Evolutionary conservation across 2,797 vertebrate species (phyloP).

Genomic region (Naso thynnoides): DNA sequence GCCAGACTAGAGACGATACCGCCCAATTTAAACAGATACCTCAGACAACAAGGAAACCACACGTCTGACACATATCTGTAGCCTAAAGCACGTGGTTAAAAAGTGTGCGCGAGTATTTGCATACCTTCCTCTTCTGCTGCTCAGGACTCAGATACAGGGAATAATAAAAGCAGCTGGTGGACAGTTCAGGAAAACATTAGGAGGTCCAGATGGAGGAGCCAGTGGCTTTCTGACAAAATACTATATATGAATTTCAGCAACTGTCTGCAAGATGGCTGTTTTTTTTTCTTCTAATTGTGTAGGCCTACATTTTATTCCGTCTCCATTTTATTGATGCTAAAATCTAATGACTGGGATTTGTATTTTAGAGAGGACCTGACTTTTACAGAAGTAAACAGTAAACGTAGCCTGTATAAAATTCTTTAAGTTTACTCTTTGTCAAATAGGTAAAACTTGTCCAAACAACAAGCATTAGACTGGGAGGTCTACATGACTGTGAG

Average conservation of each 20-base stretch:
- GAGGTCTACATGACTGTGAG: too few relatives aligned
- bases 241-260: neutral
- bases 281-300: too few relatives aligned
- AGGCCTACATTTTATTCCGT: neutral
- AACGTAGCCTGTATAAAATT: too few relatives aligned
- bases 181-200: slow-evolving; percentile 3
- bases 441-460: too few relatives aligned
- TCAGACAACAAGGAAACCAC: slow-evolving; percentile 64
- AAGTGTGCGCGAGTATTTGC: slow-evolving; percentile 37
- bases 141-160: slow-evolving; percentile 18
- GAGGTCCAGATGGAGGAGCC: neutral
- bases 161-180: slow-evolving; percentile 36
- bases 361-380: neutral
- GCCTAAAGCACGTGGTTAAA: slow-evolving; percentile 33
- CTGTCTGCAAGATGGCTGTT: too few relatives aligned
- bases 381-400: neutral
- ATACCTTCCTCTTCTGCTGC: slow-evolving; percentile 43
- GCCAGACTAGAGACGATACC: slow-evolving; percentile 74
- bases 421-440: too few relatives aligned
- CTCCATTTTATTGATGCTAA: neutral
- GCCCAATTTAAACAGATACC: slow-evolving; percentile 66
- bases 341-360: neutral
- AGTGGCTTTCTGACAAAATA: neutral
- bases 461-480: too few relatives aligned
- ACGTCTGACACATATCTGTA: slow-evolving; percentile 70